phyloP scores from a whole-genome alignment of 2,888 invertebrate genomes.

The Merodon equestris region DNA sequence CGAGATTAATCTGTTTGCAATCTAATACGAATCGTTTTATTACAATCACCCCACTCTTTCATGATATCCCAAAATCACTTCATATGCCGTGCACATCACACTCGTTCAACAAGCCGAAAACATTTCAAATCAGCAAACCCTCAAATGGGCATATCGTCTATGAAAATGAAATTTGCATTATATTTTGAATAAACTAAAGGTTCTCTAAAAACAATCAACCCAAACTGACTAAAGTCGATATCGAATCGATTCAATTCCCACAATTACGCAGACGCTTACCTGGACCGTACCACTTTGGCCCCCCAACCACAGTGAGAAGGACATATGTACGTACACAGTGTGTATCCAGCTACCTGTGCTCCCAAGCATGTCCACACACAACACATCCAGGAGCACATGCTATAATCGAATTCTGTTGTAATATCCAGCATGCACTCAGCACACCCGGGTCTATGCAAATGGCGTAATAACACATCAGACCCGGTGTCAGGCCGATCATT shows the following conservation, averaged over 20 bases:
- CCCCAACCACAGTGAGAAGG: not conserved
- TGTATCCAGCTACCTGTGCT: not conserved
- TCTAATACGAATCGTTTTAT: not conserved
- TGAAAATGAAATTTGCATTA: not conserved
- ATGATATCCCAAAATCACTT: too few species aligned
- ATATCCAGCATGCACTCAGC: slow-evolving; percentile 1
- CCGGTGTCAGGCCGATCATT: slow-evolving; percentile 44
- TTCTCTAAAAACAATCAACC: slow-evolving; percentile 39
- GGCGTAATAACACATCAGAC: slow-evolving; percentile 49
- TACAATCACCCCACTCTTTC: not conserved
- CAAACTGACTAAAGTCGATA: slow-evolving; percentile 28
- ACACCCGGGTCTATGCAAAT: slow-evolving; percentile 48
- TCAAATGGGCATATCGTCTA: not conserved
- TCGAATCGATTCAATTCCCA: slow-evolving; percentile 45
- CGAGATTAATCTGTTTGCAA: too few species aligned
- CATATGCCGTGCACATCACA: not conserved
- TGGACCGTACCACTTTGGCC: not conserved
- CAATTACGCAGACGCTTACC: slow-evolving; percentile 24
- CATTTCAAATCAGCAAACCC: not conserved
- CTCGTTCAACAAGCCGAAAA: not conserved
- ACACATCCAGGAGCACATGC: slow-evolving; percentile 8
- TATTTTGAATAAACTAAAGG: slow-evolving; percentile 23
- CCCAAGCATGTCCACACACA: not conserved
- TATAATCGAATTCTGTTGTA: slow-evolving; percentile 20
- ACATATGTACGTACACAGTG: too few species aligned